Base-by-base conservation (phyloP, 2,888 invertebrate species). In the Platycheirus rosarum region DNA sequence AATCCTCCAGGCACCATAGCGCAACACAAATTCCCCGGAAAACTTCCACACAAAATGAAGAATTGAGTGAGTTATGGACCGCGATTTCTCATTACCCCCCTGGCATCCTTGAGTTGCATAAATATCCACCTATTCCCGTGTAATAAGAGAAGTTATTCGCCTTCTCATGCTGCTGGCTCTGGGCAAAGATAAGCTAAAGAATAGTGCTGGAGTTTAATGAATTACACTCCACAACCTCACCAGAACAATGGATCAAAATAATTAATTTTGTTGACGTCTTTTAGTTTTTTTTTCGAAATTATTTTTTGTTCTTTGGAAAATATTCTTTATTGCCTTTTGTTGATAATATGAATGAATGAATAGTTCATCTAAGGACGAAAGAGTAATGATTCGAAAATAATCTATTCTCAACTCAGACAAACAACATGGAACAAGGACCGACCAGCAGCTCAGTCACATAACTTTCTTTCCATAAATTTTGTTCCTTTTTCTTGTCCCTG, bases 21-120 rank as follows among this genome's bases (percentile, higher is more conserved):
- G 6, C 29, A 32, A 5, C 8, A 6, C 23, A 2, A 23, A 2
- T 23, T 23, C 6, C 8, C 3, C 29, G 29, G 29, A 32, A 32
- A 49, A 16, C 11, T 1, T 2, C 23, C 11, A 13, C 9, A 42
- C 18, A 18, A 29, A 46, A 26, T n/a, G 16, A 37, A n/a, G 7
- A 63, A 70, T 8, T 65, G 68, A 70, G 11, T 65, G 68, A 78
- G 40, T 73, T 78, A 78, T 73, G 68, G 55, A 62, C 48, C 16
- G 26, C 62, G 53, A 63, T 73, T 55, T 73, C 62, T 78, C 78
- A 77, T 60, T 46, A 14, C 18, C 2, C 3, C 8, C 35, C 32
- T 29, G 66, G 63, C 70, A 14, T 14, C 20, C 13, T 2, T 18
- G 32, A 42, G 40, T 57, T 63, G 6, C 32, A 62, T 14, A 35